A percentile compares a stretch with the other conserved stretches of the same genome.
These are phyloP conservation scores for Excalfactoria chinensis DNA, from an alignment of 2,113 vertebrate species.

Conservation along the genomic window DNA sequence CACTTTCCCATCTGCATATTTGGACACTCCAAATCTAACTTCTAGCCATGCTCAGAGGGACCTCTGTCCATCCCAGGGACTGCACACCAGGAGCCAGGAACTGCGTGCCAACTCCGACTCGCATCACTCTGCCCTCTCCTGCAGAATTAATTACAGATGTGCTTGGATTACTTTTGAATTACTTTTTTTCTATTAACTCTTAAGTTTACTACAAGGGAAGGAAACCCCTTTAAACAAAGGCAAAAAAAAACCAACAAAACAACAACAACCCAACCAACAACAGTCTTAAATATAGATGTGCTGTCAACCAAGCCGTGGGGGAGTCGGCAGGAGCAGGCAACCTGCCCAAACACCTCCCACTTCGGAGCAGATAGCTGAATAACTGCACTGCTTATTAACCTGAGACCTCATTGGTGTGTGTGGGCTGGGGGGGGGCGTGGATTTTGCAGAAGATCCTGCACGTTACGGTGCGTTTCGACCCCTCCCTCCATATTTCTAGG, in stretches of 20 bases:
- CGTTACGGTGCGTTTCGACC: fast-evolving
- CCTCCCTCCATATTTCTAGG: not conserved
- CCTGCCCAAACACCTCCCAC: constrained; percentile 53
- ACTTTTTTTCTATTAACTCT: constrained; percentile 73
- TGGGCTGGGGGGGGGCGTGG: not conserved
- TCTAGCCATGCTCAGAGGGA: constrained; percentile 74
- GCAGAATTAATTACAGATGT: constrained; percentile 70
- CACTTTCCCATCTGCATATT: constrained; percentile 98
- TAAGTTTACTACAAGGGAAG: constrained; percentile 76
- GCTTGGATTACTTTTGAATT: constrained; percentile 70
- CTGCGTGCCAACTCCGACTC: constrained; percentile 64
- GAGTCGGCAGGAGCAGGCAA: constrained; percentile 50
- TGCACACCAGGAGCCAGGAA: constrained; percentile 69
- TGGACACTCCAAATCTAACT: constrained; percentile 90
- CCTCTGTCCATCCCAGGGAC: constrained; percentile 2
- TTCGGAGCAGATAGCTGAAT: constrained; percentile 44
- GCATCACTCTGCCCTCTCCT: constrained; percentile 49
- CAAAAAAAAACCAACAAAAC: not conserved
- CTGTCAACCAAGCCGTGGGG: constrained; percentile 48
- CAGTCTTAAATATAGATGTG: constrained; percentile 70
- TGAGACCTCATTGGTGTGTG: constrained; percentile 58
- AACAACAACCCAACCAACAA: not conserved
- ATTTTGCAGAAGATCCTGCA: not conserved
- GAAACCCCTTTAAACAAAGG: constrained; percentile 69
- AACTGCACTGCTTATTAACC: constrained; percentile 77